Base-by-base conservation (phyloP, 2,113 vertebrate genomes). In the Terrapene triunguis region DNA sequence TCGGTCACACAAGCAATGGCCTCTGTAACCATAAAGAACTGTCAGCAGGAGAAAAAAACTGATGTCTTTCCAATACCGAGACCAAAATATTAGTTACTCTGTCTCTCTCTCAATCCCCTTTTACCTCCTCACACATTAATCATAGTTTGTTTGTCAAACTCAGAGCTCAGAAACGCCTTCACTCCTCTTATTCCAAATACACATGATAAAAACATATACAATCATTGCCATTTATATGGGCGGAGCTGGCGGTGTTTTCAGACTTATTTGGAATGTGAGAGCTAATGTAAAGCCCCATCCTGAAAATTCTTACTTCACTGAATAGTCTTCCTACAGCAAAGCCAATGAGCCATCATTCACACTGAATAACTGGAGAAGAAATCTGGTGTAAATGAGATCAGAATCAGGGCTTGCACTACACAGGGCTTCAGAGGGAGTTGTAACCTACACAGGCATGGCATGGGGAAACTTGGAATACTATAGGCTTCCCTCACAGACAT, bases 1-100 rank as follows among this genome's bases (percentile, higher is more conserved):
- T 50, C 42, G 94, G 85, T 82, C 79, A 90, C 35, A 24, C 85
- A 85, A 91, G 89, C 82, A 89, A 94, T 84, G 88, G 84, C 57
- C 86, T 92, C 92, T 94, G 86, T 82, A 82, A 94, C 84, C 62
- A 3, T 38, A n/a, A 84, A 32, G 85, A 79, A 21, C 21, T 32
- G 91, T 82, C 0, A 0, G 35, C 16, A 21, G 35, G 65, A 69
- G 65, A 69, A 38, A 38, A 69, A 38, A 69, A 9, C 8, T 21
- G 17, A 69, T 17, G 17, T 69, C 35, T 69, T 69, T 38, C 65
- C 90, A 90, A 93, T 79, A 72, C 35, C 82, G 79, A 92, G 65
- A 87, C 53, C 76, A 84, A 97, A 84, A 84, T 21, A 55, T 53
- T 24, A 38, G 24, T 80, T n/a, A 4, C 47, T 85, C 65, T 12